Conservation (phyloP, 2,113 vertebrate genomes). For the Bufo bufo region DNA sequence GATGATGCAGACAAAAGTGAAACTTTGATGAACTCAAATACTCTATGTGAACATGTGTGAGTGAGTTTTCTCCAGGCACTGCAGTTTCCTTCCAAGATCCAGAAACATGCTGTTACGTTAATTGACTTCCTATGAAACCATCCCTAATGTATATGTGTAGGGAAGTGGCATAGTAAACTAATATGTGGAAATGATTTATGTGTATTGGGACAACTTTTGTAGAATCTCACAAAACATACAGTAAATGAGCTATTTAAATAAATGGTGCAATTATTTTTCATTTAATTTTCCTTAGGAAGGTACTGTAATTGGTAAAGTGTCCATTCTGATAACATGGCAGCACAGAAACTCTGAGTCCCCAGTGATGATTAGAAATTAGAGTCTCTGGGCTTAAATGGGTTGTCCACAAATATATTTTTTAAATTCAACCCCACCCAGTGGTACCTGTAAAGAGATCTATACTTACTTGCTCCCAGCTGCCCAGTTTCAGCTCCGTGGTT, state of each 20-base stretch:
- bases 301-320: neutral
- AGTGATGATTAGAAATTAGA: neutral
- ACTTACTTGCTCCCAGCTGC: too few species aligned
- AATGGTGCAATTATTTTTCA: neutral
- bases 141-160: neutral
- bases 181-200: neutral
- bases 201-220: neutral
- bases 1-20: neutral
- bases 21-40: neutral
- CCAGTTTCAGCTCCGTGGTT: too few species aligned
- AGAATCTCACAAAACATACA: neutral
- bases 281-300: too few species aligned
- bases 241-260: neutral
- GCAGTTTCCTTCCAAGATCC: neutral
- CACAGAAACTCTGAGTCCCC: neutral
- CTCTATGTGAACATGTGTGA: neutral
- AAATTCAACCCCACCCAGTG: too few species aligned
- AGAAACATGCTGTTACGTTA: neutral
- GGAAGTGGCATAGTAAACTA: neutral
- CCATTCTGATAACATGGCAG: neutral
- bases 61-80: neutral
- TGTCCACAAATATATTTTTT: too few species aligned
- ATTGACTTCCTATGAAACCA: neutral
- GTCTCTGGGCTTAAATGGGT: too few species aligned
- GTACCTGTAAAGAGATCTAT: too few species aligned